Evolutionary conservation across 1,140 invertebrate genomes (phyloP).

Genomic region (Zaprionus inermis): DNA sequence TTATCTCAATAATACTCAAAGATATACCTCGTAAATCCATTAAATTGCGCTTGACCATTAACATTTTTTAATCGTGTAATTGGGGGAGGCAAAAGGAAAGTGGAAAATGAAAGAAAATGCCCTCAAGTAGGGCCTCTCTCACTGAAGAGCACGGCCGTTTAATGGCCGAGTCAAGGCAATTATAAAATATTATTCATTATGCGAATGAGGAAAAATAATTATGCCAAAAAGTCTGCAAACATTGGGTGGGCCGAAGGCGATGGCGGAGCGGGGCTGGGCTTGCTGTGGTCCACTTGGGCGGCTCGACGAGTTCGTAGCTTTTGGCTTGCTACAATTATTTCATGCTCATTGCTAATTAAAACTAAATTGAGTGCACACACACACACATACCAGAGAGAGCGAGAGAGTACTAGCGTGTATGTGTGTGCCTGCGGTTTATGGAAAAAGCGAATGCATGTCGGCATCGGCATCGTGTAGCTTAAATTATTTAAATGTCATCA

Average conservation of each 20-base stretch:
- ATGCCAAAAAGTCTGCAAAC: slow-evolving; percentile 59
- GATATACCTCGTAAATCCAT: slow-evolving; percentile 18
- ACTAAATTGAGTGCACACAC: slow-evolving; percentile 74
- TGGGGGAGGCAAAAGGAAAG: background rate
- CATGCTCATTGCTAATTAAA: slow-evolving; percentile 81
- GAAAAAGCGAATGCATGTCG: slow-evolving; percentile 62
- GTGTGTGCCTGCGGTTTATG: slow-evolving; percentile 38
- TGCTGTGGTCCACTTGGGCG: slow-evolving; percentile 66
- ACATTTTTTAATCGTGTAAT: slow-evolving; percentile 55
- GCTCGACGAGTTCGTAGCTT: slow-evolving; percentile 69
- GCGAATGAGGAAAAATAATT: slow-evolving; percentile 66
- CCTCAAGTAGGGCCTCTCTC: slow-evolving; percentile 34
- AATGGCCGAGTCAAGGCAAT: slow-evolving; percentile 48
- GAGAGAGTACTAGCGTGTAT: background rate
- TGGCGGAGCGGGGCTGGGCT: background rate
- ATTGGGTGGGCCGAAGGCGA: background rate
- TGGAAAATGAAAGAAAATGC: slow-evolving; percentile 28
- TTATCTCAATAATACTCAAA: slow-evolving; percentile 25
- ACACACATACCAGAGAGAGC: background rate
- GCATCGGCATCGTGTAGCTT: slow-evolving; percentile 49
- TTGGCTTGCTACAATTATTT: slow-evolving; percentile 73
- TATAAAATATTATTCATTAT: slow-evolving; percentile 72
- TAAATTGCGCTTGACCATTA: slow-evolving; percentile 31
- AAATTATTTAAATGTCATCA: slow-evolving; percentile 69
- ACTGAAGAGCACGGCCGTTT: slow-evolving; percentile 27